A percentile compares a stretch with the other conserved stretches of the same genome.
phyloP scores from a whole-genome alignment of 1,140 invertebrate genomes.

The Drosophila tani region DNA sequence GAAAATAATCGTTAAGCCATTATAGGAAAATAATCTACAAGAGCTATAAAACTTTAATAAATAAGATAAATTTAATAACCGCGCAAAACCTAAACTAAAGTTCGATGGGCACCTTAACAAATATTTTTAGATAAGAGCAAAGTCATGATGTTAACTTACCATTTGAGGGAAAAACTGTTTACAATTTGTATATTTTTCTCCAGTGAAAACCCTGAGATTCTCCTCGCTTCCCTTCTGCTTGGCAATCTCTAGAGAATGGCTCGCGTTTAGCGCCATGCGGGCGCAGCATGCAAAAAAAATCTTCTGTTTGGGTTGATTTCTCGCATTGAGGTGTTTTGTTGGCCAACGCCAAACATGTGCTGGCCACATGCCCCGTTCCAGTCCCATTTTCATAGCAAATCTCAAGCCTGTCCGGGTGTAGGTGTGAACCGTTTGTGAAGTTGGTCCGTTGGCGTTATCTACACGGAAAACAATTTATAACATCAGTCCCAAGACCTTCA shows the following conservation, averaged over 20 bases:
- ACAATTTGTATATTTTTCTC: background rate
- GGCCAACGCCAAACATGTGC: conserved; percentile 58
- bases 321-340: conserved; percentile 63
- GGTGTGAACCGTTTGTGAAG: conserved; percentile 37
- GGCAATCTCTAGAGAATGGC: conserved; percentile 32
- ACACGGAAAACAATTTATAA: background rate
- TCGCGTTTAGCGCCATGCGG: conserved; percentile 73
- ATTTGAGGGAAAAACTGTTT: background rate
- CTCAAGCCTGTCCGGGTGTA: conserved; percentile 33
- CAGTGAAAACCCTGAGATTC: background rate
- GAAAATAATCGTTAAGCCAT: too few relatives aligned
- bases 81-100: too few relatives aligned
- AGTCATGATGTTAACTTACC: too few relatives aligned
- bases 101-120: too few relatives aligned
- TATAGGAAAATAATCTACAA: too few relatives aligned
- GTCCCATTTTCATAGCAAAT: conserved; percentile 12
- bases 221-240: background rate
- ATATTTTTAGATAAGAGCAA: too few relatives aligned
- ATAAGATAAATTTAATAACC: too few relatives aligned
- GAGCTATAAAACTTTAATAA: too few relatives aligned
- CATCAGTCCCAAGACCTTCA: too few relatives aligned
- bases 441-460: conserved; percentile 6
- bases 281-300: conserved; percentile 63
- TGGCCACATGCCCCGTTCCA: conserved; percentile 51
- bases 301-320: conserved; percentile 43